Conservation (phyloP, 2,797 vertebrate genomes). For the Enteromius anoplus region DNA sequence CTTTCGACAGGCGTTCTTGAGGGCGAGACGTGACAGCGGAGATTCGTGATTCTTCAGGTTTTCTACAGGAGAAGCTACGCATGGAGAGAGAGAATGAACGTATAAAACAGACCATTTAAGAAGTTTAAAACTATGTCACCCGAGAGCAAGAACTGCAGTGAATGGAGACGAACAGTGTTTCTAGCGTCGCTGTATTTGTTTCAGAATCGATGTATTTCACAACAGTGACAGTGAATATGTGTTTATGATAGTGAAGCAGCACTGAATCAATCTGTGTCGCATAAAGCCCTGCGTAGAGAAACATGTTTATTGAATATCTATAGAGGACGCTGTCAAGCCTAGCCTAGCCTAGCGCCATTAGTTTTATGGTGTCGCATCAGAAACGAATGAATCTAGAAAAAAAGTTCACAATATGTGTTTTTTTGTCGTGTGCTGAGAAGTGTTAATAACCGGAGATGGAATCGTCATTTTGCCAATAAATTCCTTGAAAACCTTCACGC, state of each 20-base stretch:
- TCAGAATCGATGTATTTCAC: background rate
- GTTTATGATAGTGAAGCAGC: background rate
- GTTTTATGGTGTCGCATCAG: too few species aligned
- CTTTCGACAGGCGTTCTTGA: slow-evolving; percentile 80
- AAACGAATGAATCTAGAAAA: too few species aligned
- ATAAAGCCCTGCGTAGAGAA: background rate
- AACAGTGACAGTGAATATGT: background rate
- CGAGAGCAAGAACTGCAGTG: background rate
- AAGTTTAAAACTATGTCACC: background rate
- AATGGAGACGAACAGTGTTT: background rate
- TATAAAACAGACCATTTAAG: background rate
- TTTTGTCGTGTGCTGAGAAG: too few species aligned
- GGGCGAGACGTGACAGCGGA: slow-evolving; percentile 71
- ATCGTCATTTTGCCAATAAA: too few species aligned
- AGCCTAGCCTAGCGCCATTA: too few species aligned
- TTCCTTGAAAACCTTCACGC: too few species aligned
- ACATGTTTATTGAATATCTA: background rate
- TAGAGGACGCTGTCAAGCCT: too few species aligned
- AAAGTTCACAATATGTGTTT: too few species aligned
- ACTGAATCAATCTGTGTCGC: too few species aligned
- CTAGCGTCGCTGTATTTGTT: background rate
- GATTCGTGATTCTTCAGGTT: slow-evolving; percentile 75
- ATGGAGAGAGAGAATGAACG: background rate
- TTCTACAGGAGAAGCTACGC: slow-evolving; percentile 70
- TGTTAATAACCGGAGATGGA: too few species aligned